A percentile compares a stretch with the other conserved stretches of the same genome.
These are phyloP conservation scores for Sandelia bainsii DNA, from an alignment of 2,797 vertebrate genomes.

Conservation along the genomic window DNA sequence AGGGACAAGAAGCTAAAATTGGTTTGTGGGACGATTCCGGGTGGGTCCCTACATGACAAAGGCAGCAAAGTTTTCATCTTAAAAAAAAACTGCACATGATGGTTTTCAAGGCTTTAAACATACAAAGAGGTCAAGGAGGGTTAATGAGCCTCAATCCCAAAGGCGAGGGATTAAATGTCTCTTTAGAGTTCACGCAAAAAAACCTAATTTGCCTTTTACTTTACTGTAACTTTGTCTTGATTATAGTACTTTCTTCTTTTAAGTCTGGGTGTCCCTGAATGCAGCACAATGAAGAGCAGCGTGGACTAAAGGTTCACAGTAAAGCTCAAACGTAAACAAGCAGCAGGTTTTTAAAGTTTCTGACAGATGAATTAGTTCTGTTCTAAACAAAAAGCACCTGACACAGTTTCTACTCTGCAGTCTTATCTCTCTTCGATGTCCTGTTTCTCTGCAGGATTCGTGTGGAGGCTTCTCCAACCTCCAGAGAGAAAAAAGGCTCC, in stretches of 20 bases:
- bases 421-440: not conserved
- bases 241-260: not conserved
- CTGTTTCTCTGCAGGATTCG: not conserved
- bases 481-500: slow-evolving; percentile 5
- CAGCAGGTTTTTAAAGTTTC: too few species aligned
- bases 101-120: slow-evolving; percentile 33
- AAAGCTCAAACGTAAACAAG: too few species aligned
- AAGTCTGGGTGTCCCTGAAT: not conserved
- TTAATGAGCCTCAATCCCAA: not conserved
- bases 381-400: not conserved
- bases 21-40: slow-evolving; percentile 10
- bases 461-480: not conserved
- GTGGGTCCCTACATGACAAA: slow-evolving; percentile 14
- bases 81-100: slow-evolving; percentile 27
- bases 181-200: not conserved
- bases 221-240: too few species aligned
- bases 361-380: too few species aligned
- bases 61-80: slow-evolving; percentile 2
- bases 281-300: too few species aligned
- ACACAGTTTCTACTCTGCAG: not conserved
- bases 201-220: not conserved
- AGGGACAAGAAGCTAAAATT: slow-evolving; percentile 15
- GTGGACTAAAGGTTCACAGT: too few species aligned
- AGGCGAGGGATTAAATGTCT: too few species aligned
- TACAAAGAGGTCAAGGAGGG: slow-evolving; percentile 4